A percentile compares a stretch with the other conserved stretches of the same genome.
These are phyloP conservation scores for Takifugu flavidus DNA, from an alignment of 2,113 vertebrate species.

Conservation along the genomic window DNA sequence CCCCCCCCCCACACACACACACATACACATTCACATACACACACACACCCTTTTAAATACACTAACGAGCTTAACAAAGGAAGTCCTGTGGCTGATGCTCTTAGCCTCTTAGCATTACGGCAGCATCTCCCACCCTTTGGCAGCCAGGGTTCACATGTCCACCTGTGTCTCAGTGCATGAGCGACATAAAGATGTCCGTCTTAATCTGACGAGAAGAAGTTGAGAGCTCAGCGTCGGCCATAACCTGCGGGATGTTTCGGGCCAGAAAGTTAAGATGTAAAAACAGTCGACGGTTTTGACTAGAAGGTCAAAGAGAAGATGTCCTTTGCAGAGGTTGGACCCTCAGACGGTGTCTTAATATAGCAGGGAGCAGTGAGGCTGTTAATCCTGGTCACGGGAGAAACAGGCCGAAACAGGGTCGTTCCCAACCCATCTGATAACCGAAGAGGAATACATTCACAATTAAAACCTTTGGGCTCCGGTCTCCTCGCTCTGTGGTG, in stretches of 20 bases:
- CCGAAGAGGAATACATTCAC: background rate
- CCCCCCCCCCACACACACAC: background rate
- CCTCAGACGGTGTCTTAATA: slow-evolving; percentile 28
- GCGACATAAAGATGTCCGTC: background rate
- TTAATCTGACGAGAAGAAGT: background rate
- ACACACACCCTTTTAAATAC: slow-evolving; percentile 7
- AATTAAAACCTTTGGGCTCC: background rate
- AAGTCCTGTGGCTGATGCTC: slow-evolving; percentile 24
- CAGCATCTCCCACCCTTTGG: slow-evolving; percentile 5
- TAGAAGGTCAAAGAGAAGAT: background rate
- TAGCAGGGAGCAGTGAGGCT: slow-evolving; percentile 22
- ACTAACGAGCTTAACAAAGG: slow-evolving; percentile 40
- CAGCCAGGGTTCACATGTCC: background rate
- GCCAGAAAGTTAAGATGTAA: no score
- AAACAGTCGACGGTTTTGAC: background rate
- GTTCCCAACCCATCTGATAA: background rate
- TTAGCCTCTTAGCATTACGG: slow-evolving; percentile 41
- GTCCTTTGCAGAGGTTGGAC: slow-evolving; percentile 12
- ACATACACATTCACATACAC: background rate
- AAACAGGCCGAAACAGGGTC: background rate
- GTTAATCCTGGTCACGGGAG: slow-evolving; percentile 34
- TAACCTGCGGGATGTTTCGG: no score
- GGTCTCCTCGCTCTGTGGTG: background rate
- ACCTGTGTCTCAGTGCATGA: background rate
- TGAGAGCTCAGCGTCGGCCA: no score